Conservation (phyloP, 2,888 invertebrate genomes). For the Lepidochitona cinerea region DNA sequence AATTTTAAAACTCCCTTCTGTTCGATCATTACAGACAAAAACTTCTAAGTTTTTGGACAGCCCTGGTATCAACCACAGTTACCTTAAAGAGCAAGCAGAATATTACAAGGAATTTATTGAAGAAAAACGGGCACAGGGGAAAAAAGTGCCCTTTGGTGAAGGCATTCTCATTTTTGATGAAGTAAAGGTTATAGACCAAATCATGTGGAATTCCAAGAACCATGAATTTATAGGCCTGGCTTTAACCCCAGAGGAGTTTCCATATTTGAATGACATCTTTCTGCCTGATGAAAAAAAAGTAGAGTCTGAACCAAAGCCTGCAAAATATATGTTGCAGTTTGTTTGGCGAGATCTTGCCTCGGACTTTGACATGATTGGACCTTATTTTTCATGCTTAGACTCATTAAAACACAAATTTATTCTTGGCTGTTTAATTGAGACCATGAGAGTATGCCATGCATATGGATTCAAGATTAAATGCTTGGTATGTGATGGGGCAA, state of each 20-base stretch:
- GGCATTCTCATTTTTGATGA: background rate
- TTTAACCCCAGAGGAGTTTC: background rate
- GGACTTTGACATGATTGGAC: background rate
- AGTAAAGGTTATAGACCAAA: background rate
- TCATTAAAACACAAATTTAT: background rate
- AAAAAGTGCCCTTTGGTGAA: background rate
- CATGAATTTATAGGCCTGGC: background rate
- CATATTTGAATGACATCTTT: background rate
- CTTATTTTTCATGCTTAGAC: background rate
- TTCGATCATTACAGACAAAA: background rate
- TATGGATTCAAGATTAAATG: background rate
- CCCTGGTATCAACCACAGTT: background rate
- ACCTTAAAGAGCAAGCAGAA: background rate
- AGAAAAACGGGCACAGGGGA: background rate
- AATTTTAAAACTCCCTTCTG: background rate
- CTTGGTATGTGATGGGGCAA: background rate
- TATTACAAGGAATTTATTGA: background rate
- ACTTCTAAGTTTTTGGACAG: background rate
- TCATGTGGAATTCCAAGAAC: conserved; percentile 2
- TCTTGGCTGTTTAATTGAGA: background rate
- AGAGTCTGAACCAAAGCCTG: background rate
- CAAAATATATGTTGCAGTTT: background rate
- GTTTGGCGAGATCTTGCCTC: background rate
- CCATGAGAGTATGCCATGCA: background rate
- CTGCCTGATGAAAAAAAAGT: background rate